These are phyloP conservation scores for Oceanodroma leucorhoa DNA, from an alignment of 2,797 vertebrate species.

Conservation along the genomic window DNA sequence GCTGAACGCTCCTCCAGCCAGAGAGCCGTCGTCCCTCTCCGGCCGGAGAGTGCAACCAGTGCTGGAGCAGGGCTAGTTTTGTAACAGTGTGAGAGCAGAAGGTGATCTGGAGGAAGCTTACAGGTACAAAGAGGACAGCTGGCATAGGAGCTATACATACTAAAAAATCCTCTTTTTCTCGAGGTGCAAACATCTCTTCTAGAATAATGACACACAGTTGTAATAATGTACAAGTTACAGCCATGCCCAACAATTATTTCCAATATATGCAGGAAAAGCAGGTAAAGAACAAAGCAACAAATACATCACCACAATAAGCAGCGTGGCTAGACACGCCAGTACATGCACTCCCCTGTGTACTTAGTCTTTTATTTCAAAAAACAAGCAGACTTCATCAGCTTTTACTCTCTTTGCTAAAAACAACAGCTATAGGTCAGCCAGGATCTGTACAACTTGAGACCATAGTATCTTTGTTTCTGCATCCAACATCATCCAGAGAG, in stretches of 20 bases:
- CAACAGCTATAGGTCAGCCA: neutral
- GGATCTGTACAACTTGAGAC: neutral
- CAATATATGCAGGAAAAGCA: neutral
- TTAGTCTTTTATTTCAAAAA: neutral
- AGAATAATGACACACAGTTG: neutral
- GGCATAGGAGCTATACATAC: neutral
- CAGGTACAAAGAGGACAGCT: neutral
- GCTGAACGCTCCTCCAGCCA: neutral
- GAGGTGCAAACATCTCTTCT: neutral
- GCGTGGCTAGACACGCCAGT: neutral
- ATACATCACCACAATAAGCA: neutral
- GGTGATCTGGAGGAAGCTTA: neutral
- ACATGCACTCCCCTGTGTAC: fast-evolving
- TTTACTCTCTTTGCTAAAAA: neutral
- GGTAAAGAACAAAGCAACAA: neutral
- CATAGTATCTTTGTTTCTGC: neutral
- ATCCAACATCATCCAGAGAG: neutral
- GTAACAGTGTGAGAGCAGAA: neutral
- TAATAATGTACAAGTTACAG: neutral
- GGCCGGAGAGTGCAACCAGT: neutral
- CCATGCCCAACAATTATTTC: neutral
- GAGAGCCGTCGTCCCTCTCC: neutral
- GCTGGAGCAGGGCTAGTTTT: neutral
- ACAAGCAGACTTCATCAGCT: neutral
- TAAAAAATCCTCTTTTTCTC: neutral